Base-by-base conservation (phyloP, 1,140 invertebrate genomes). In the Atta colombica region DNA sequence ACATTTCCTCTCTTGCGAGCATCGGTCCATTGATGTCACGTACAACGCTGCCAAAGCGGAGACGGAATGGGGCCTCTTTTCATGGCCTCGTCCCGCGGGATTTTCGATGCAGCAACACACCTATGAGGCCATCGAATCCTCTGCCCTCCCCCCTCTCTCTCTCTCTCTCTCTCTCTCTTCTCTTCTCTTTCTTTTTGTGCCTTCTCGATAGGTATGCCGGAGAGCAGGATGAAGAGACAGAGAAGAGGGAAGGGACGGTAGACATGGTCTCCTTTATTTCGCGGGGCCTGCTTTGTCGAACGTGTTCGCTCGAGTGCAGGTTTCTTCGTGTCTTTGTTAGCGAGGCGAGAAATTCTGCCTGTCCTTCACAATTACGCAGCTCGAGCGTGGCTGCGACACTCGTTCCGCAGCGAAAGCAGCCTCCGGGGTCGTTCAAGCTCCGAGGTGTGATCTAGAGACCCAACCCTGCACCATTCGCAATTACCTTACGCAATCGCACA, bases 301-400 rank as follows among this genome's bases (percentile, higher is more conserved):
- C 85, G 89, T 74, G 65, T 85, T 84, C 89, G 90, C 87, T 92
- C 89, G 89, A 93, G 92, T 93, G 92, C 92, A 91, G 93, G 91
- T 94, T 93, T 91, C 93, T 94, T 92, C 92, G 87, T 90, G 93
- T 94, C 94, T 95, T 95, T 95, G 94, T 95, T 95, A 93, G 91
- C 91, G 91, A 94, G 94, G 94, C 94, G 94, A 94, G 94, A 95
- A 94, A 94, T 93, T 94, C 93, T 93, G 93, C 91, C 94, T 91
- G 92, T 94, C 93, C 92, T 93, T 87, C 92, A 94, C 93, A 94
- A 94, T 94, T 94, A 94, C 91, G 88, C 84, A 71, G 84, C 85
- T 84, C 77, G 77, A 84, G 82, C 60, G 78, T 77, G 87, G 71
- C 81, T 87, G 82, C 89, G 74, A 68, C 82, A 71, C 72, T 89